Base-by-base conservation (phyloP, 2,797 vertebrate genomes). In the Myripristis jacobus region DNA sequence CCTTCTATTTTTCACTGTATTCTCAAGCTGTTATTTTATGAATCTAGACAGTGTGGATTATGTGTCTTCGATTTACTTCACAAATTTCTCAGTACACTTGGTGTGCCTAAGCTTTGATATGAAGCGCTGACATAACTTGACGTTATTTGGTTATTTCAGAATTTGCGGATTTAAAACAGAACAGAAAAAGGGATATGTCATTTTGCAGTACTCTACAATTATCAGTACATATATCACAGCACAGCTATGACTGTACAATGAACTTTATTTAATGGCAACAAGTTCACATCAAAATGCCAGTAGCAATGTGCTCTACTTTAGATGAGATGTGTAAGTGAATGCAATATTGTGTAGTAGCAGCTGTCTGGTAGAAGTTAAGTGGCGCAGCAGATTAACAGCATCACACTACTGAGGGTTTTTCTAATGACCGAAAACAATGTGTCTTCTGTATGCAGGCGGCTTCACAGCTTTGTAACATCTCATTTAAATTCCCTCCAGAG, bases 391-490 rank as follows among this genome's bases (percentile, higher is more conserved):
- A 66, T 63, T 29, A 55, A 55, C 27, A 34, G 9, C 10, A 21
- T 13, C 16, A 38, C 16, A 43, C 12, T 43, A 58, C 52, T 48
- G 22, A 22, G 41, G 13, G 24, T 1, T 36, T 19, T 15, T 44
- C 8, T 22, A 18, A 51, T 59, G 34, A 25, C 1, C 43, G 34
- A 55, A 55, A 67, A 53, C 48, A 73, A 48, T 56, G 16, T 13
- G 6, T 64, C 21, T 62, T 41, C 70, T 63, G 16, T 60, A 7
- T 19, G 59, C 31, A 47, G 41, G 24, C 54, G 29, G 25, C 53
- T 22, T 52, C 15, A 19, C 19, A 19, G 11, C 18, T 25, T 31
- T 1, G 29, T 60, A 13, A 38, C 41, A 57, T 62, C 41, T 48
- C 24, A 8, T 53, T 29, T 16, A 54, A 18, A 36, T 54, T 15